Evolutionary conservation across 2,113 vertebrate species (phyloP).

Genomic region (Petromus typicus): DNA sequence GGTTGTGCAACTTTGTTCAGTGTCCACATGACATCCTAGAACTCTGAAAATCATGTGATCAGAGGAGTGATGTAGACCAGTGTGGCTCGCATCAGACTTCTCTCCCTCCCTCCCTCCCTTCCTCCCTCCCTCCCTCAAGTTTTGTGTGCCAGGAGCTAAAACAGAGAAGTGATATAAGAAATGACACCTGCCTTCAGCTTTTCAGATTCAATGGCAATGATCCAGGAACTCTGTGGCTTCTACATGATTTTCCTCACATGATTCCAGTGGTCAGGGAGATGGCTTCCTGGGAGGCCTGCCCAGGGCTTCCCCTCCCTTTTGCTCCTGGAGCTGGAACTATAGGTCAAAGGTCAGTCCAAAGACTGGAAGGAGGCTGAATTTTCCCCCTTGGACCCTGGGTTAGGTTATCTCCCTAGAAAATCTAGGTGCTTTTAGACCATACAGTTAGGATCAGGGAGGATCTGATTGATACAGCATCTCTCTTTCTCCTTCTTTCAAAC

Average conservation of each 20-base stretch:
- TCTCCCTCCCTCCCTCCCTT: no score
- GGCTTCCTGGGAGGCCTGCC: neutral
- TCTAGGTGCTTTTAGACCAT: neutral
- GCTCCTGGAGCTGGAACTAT: neutral
- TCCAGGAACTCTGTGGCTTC: neutral
- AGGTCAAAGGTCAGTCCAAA: neutral
- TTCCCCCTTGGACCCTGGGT: neutral
- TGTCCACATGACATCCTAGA: neutral
- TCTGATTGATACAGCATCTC: neutral
- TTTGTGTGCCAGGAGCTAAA: neutral
- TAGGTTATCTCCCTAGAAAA: neutral
- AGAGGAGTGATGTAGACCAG: neutral
- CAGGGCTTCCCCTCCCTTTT: neutral
- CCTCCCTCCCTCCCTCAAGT: neutral
- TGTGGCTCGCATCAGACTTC: neutral
- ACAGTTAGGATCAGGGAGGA: neutral
- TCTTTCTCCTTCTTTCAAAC: neutral
- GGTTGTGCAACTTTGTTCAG: neutral
- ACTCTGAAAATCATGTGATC: neutral
- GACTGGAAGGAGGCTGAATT: neutral
- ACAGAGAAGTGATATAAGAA: neutral
- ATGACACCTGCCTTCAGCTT: neutral
- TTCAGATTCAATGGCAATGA: neutral
- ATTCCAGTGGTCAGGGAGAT: neutral
- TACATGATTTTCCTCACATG: neutral